phyloP scores from a whole-genome alignment of 30 jellyfish, hydroid and myxozoan species.

The Aurelia sp. region DNA sequence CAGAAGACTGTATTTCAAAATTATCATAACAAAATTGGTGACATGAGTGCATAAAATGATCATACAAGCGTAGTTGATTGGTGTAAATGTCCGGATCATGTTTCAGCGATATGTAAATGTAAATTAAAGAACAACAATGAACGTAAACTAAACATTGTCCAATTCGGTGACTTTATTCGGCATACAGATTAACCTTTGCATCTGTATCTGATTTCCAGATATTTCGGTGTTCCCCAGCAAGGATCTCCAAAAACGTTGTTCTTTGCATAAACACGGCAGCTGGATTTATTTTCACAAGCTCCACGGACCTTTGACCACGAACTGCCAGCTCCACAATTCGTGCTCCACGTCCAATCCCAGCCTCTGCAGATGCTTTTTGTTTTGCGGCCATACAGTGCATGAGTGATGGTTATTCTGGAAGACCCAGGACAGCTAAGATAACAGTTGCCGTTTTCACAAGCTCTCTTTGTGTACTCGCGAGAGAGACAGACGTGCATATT shows the following conservation, averaged over 20 bases:
- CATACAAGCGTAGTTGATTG: too few relatives aligned
- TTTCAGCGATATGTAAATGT: too few relatives aligned
- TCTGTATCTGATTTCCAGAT: conserved; percentile 54
- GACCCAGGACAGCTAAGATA: conserved; percentile 20
- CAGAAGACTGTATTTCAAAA: too few relatives aligned
- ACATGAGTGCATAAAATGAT: too few relatives aligned
- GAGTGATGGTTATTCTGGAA: conserved; percentile 39
- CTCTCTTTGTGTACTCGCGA: conserved; percentile 1
- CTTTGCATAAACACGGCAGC: conserved; percentile 40
- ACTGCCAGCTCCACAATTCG: conserved; percentile 19
- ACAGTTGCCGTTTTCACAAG: conserved; percentile 4
- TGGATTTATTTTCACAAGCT: conserved; percentile 27
- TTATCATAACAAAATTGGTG: too few relatives aligned
- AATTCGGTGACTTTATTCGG: too few relatives aligned
- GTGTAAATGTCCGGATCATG: too few relatives aligned
- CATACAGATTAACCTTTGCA: conserved; percentile 23
- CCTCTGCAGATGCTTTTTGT: conserved; percentile 26
- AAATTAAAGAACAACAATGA: too few relatives aligned
- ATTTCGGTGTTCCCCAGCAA: conserved; percentile 40
- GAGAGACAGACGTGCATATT: conserved; percentile 39
- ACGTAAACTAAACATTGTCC: too few relatives aligned
- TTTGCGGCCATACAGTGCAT: conserved; percentile 54
- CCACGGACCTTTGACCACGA: conserved; percentile 26
- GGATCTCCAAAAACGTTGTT: conserved; percentile 67
- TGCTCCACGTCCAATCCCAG: neutral